Evolutionary conservation across 1,140 invertebrate genomes (phyloP).

Genomic region (Epicauta chinensis): DNA sequence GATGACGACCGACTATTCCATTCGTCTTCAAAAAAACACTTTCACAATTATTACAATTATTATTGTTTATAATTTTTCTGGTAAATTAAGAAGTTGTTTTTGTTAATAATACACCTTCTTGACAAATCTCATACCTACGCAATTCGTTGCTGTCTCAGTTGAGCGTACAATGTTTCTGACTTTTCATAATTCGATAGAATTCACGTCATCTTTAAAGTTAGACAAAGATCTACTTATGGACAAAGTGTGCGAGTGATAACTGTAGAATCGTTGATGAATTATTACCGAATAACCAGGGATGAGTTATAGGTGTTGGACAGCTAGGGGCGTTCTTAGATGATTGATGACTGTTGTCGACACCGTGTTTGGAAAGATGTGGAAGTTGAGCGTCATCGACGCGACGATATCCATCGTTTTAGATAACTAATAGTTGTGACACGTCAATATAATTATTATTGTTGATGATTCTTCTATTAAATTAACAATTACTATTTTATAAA

Average conservation of each 20-base stretch:
- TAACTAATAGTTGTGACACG: constrained; percentile 35
- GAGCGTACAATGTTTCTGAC: constrained; percentile 9
- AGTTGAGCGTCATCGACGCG: constrained; percentile 26
- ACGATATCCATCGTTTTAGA: constrained; percentile 20
- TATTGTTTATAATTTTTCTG: no score
- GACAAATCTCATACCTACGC: constrained; percentile 21
- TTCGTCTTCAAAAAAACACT: no score
- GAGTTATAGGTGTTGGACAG: constrained; percentile 27
- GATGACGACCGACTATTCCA: not conserved
- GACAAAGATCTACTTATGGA: constrained; percentile 15
- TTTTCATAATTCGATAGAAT: not conserved
- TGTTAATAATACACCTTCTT: constrained; percentile 28
- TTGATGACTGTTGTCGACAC: constrained; percentile 42
- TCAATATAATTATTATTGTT: no score
- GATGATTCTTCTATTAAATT: no score
- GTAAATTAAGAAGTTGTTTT: no score
- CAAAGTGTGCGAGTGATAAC: constrained; percentile 12
- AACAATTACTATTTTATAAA: no score
- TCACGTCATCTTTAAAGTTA: constrained; percentile 5
- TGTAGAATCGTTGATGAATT: constrained; percentile 12
- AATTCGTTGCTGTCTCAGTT: constrained; percentile 21
- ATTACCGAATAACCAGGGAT: constrained; percentile 13
- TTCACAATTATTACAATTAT: no score
- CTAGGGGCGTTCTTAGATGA: constrained; percentile 31
- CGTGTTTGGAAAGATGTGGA: constrained; percentile 38